Base-by-base conservation (phyloP, 2,113 vertebrate species). In the Varanus salvator region DNA sequence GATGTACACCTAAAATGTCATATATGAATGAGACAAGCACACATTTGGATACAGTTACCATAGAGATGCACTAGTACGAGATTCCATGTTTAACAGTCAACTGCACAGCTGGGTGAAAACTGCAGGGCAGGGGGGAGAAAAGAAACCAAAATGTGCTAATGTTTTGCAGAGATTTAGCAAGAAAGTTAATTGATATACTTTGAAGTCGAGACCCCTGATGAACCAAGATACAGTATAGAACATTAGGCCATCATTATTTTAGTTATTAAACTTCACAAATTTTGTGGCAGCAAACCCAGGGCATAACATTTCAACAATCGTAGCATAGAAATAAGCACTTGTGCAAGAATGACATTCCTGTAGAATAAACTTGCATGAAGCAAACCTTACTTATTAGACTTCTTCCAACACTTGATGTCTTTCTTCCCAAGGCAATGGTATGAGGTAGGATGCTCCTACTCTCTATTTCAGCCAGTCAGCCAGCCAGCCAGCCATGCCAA, bases 331-430 rank as follows among this genome's bases (percentile, higher is more conserved):
- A 89, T 60, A 85, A 66, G 23, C 72, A 89, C 17, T 11, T 71
- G 84, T 21, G 52, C 27, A 88, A 90, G 92, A 94, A 64, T 80
- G 93, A 78, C 50, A 95, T 64, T 93, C 90, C 90, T 91, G 84
- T 38, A 44, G 78, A 23, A 91, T 82, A 85, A 85, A 69, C n/a
- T 90, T 93, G 85, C 44, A 82, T 72, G 34, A 38, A 89, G 64
- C 80, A 68, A 75, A 38, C 23, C 14, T 84, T 11, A 23, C 76
- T 86, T 75, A 4, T 44, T 44, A 27, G 76, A 34, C 29, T 38
- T 86, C 23, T 85, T 85, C 75, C n/a, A 34, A 21, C 25, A 60
- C 54, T 74, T 69, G 7, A 44, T 74, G 54, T 14, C 31, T 27
- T 4, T 54, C 15, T 76, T 86, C 34, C 25, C 52, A 76, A 44